Evolutionary conservation across 2,888 invertebrate species (phyloP).

Genomic region (Drosophila melanosoma): DNA sequence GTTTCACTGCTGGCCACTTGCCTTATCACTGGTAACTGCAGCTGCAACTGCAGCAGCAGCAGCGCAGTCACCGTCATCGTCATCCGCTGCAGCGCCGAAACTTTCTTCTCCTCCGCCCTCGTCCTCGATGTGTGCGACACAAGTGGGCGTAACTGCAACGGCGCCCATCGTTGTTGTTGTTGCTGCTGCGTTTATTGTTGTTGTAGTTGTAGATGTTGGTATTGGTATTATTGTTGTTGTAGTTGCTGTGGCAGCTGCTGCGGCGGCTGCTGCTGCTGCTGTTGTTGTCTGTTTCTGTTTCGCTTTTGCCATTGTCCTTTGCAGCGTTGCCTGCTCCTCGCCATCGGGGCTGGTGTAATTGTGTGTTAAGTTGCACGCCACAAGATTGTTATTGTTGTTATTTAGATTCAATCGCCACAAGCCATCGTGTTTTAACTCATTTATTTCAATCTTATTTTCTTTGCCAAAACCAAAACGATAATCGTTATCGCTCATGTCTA

Average conservation of each 20-base stretch:
- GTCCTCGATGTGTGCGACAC: constrained; percentile 58
- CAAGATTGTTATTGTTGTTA: constrained; percentile 67
- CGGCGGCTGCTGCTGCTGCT: constrained; percentile 40
- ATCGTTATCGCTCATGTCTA: constrained; percentile 63
- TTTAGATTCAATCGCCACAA: constrained; percentile 65
- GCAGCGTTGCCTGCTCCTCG: constrained; percentile 43
- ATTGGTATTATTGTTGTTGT: constrained; percentile 24
- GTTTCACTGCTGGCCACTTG: constrained; percentile 35
- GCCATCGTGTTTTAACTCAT: constrained; percentile 65
- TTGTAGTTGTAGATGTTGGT: constrained; percentile 25
- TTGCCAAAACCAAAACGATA: constrained; percentile 58
- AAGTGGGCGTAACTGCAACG: constrained; percentile 61
- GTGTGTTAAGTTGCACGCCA: constrained; percentile 48
- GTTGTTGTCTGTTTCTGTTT: constrained; percentile 68
- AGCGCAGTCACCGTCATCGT: constrained; percentile 54
- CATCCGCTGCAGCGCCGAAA: constrained; percentile 38
- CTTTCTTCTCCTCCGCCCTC: constrained; percentile 58
- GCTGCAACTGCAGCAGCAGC: constrained; percentile 44
- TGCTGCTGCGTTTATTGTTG: constrained; percentile 12
- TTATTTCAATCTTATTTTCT: constrained; percentile 66
- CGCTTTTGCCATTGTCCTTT: constrained; percentile 61
- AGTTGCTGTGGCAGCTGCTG: constrained; percentile 15
- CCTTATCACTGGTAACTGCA: constrained; percentile 64
- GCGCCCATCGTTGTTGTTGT: constrained; percentile 40
- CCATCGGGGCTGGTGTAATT: constrained; percentile 56